Percentiles rank a stretch among this genome's conserved stretches.
Evolutionary conservation across 2,888 invertebrate species (phyloP).

Genomic region (Chouioia cunea): DNA sequence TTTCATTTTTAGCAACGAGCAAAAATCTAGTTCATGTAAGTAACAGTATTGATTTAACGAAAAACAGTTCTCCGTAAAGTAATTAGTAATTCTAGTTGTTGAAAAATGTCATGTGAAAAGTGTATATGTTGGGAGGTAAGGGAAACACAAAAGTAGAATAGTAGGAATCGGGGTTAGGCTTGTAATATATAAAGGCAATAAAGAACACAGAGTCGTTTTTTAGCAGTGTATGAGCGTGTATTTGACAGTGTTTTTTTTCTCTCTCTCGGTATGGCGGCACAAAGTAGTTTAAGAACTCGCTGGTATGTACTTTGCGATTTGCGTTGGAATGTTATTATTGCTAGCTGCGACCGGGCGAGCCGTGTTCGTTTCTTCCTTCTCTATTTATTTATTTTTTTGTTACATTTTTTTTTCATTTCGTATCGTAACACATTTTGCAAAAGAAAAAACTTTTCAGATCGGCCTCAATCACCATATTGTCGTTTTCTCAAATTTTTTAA

Average conservation of each 20-base stretch:
- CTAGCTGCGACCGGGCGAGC: conserved; percentile 63
- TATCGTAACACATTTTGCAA: conserved; percentile 13
- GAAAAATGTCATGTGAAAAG: too few relatives aligned
- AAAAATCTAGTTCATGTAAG: too few relatives aligned
- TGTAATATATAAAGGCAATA: conserved; percentile 36
- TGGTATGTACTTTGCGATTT: conserved; percentile 60
- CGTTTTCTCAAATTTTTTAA: conserved; percentile 13
- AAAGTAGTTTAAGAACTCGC: conserved; percentile 62
- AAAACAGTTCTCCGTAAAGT: too few relatives aligned
- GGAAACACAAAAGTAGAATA: conserved; percentile 27
- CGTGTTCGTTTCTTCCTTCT: conserved; percentile 52
- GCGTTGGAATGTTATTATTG: conserved; percentile 65
- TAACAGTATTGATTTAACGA: too few relatives aligned
- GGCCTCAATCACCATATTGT: conserved; percentile 39
- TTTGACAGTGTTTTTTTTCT: conserved; percentile 65
- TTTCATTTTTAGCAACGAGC: too few relatives aligned
- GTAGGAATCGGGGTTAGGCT: conserved; percentile 26
- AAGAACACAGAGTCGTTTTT: conserved; percentile 44
- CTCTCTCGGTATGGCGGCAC: conserved; percentile 60
- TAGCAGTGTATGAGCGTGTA: conserved; percentile 68
- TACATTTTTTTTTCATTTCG: not conserved
- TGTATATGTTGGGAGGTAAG: too few relatives aligned
- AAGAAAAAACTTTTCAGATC: conserved; percentile 17
- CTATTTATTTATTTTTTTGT: not conserved
- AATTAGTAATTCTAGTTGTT: too few relatives aligned